A percentile compares a stretch with the other conserved stretches of the same genome.
Conservation (phyloP, 1,140 invertebrate genomes). For the Bradynema listronoti region DNA sequence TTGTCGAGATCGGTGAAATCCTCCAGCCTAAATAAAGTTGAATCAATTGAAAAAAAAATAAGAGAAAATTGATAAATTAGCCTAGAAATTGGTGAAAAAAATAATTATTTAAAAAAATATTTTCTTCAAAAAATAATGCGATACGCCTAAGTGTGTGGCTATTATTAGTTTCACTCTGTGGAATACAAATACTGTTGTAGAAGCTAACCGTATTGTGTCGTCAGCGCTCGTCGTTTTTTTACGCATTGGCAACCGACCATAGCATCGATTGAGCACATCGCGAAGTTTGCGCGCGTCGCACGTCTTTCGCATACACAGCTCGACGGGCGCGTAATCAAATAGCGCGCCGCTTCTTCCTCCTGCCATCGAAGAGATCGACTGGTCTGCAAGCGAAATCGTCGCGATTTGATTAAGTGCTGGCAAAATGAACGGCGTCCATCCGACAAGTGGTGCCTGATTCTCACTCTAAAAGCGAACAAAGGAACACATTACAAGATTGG, state of each 20-base stretch:
- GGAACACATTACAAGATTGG: neutral
- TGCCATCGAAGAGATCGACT: neutral
- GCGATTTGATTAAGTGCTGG: conserved; percentile 1
- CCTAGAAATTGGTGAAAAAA: no score
- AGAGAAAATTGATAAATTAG: no score
- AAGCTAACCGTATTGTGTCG: no score
- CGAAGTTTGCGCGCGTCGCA: neutral
- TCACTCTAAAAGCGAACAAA: neutral
- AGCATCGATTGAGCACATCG: conserved; percentile 1
- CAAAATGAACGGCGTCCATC: conserved; percentile 6
- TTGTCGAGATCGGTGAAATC: no score
- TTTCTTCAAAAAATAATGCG: no score
- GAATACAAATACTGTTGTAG: no score
- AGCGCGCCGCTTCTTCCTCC: neutral
- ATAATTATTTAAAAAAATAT: no score
- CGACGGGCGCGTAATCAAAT: neutral
- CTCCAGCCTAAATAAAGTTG: no score
- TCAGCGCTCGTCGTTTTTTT: no score
- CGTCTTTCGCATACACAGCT: neutral
- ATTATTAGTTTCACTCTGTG: no score
- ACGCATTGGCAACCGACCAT: conserved; percentile 7
- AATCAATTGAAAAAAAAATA: no score
- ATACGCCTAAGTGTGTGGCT: no score
- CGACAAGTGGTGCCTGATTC: neutral
- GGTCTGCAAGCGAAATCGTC: neutral